Percentiles rank a stretch among this genome's conserved stretches.
Conservation (phyloP, 2,113 vertebrate species). For the Herpailurus yagouaroundi region DNA sequence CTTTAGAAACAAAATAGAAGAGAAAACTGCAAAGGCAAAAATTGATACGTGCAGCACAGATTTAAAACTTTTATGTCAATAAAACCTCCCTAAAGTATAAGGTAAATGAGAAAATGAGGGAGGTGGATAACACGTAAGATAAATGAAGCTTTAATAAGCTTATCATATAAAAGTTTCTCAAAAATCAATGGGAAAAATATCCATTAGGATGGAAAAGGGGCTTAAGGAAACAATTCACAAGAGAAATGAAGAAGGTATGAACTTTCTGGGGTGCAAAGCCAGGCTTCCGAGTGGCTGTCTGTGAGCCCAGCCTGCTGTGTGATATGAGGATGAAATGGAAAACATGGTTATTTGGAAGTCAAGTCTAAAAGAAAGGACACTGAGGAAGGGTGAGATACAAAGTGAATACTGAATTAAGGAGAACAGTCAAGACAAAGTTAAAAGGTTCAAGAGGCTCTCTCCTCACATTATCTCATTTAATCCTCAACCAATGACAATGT, state of each 20-base stretch:
- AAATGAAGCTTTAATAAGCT: background rate
- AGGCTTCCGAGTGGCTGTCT: background rate
- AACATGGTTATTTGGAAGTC: background rate
- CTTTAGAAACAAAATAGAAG: background rate
- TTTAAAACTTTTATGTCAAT: background rate
- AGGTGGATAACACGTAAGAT: background rate
- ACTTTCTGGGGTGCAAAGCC: background rate
- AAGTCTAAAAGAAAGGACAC: background rate
- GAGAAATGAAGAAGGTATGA: background rate
- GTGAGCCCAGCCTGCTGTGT: fast-evolving
- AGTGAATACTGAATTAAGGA: background rate
- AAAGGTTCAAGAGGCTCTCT: background rate
- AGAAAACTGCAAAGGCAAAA: background rate
- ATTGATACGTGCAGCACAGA: background rate
- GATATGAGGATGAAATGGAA: background rate
- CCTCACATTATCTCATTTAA: background rate
- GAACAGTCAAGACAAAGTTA: background rate
- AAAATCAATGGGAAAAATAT: background rate
- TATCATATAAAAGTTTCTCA: background rate
- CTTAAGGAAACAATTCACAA: background rate
- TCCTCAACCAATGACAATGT: background rate
- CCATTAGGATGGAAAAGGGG: background rate
- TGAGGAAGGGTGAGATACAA: background rate
- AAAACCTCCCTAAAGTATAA: background rate
- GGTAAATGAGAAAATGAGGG: background rate